These are phyloP conservation scores for Rotaria socialis DNA, from an alignment of 2,888 invertebrate species.

Conservation along the genomic window DNA sequence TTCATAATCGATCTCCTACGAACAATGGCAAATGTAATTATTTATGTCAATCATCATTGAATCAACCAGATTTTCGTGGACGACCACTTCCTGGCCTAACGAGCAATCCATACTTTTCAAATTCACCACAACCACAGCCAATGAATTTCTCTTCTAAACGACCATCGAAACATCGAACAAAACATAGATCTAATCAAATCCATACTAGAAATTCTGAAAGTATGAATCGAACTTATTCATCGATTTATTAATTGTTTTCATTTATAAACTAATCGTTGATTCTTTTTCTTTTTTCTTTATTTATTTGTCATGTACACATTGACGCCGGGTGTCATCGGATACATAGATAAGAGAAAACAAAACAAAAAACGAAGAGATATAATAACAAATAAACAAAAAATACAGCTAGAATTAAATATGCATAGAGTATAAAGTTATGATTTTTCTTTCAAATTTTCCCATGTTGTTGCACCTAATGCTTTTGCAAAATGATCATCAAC, in stretches of 20 bases:
- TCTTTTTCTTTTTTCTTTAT: background rate
- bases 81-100: background rate
- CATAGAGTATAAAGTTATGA: background rate
- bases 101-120: background rate
- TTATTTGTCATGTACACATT: conserved; percentile 5
- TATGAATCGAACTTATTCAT: background rate
- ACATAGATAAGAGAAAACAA: background rate
- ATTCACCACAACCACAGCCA: background rate
- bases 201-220: background rate
- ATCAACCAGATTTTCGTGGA: background rate
- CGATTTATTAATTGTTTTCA: background rate
- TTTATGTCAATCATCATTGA: background rate
- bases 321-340: conserved; percentile 13
- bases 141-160: background rate
- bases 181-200: background rate
- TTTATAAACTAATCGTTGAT: background rate
- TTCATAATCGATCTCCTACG: background rate
- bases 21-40: background rate
- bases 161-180: background rate
- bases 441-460: conserved; percentile 45
- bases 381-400: background rate
- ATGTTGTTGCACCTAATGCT: conserved; percentile 40
- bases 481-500: conserved; percentile 44
- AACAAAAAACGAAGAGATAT: background rate
- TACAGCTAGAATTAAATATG: background rate